Percentiles rank a stretch among this genome's conserved stretches.
Conservation (phyloP, 2,888 invertebrate species). For the Pseudococcus jackbeardsleyi region DNA sequence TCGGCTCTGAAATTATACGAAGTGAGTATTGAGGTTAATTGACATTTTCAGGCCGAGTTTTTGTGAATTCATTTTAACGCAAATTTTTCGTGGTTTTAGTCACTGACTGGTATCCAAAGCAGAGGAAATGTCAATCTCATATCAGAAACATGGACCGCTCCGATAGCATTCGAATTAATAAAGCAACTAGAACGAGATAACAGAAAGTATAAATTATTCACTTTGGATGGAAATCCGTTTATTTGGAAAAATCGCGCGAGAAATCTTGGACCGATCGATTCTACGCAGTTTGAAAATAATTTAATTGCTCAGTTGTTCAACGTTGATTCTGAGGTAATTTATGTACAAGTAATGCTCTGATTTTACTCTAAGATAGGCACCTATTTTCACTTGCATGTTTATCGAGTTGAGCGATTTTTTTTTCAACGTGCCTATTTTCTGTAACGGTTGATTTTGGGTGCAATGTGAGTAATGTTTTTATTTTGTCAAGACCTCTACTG, state of each 20-base stretch:
- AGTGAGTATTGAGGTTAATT: conserved; percentile 56
- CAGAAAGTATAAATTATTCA: conserved; percentile 29
- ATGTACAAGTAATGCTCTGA: neutral
- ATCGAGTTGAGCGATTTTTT: no score
- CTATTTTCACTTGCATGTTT: no score
- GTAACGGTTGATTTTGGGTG: no score
- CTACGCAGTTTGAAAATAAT: neutral
- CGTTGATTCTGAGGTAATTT: neutral
- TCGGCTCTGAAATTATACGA: conserved; percentile 63
- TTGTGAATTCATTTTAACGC: no score
- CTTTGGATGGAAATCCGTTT: neutral
- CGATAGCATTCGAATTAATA: conserved; percentile 71
- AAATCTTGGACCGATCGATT: neutral
- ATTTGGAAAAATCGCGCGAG: neutral
- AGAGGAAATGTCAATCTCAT: conserved; percentile 72
- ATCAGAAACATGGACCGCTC: conserved; percentile 76
- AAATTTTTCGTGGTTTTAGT: conserved; percentile 29
- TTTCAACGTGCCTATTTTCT: no score
- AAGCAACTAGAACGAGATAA: neutral
- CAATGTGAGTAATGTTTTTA: no score
- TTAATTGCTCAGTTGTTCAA: neutral
- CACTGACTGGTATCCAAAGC: conserved; percentile 53
- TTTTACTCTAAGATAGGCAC: no score
- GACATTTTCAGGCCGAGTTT: no score
- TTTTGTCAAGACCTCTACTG: no score